Evolutionary conservation across 1,140 invertebrate species (phyloP).

Genomic region (Branchinecta lynchi): DNA sequence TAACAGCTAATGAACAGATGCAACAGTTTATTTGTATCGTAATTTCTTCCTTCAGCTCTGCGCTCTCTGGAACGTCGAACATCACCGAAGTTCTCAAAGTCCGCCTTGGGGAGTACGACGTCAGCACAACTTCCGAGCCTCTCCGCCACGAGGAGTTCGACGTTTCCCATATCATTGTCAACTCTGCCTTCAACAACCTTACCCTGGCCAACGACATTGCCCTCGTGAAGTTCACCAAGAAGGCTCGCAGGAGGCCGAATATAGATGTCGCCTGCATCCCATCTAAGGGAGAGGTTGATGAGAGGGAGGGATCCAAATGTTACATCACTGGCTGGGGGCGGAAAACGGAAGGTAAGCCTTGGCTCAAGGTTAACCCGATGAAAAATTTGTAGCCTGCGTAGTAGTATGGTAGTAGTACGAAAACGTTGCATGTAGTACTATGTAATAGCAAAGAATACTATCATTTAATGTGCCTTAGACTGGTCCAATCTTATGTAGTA

Average conservation of each 20-base stretch:
- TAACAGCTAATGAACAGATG: no score
- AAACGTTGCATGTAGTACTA: no score
- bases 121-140: conserved; percentile 27
- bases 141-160: conserved; percentile 26
- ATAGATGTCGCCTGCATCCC: conserved; percentile 36
- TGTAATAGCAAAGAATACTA: no score
- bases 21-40: no score
- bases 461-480: no score
- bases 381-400: no score
- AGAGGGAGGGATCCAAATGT: conserved; percentile 29
- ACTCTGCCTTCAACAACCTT: conserved; percentile 31
- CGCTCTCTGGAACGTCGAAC: conserved; percentile 18
- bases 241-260: conserved; percentile 28
- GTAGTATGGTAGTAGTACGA: no score
- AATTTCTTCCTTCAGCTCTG: background rate
- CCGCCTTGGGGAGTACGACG: conserved; percentile 37
- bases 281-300: conserved; percentile 24
- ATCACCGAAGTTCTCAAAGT: conserved; percentile 30
- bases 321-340: conserved; percentile 44
- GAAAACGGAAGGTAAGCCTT: conserved; percentile 30
- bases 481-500: no score
- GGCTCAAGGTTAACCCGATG: no score
- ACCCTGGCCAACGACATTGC: conserved; percentile 36
- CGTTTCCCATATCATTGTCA: conserved; percentile 26
- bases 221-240: conserved; percentile 29